These are phyloP conservation scores for Rhyacichthys aspro DNA, from an alignment of 2,797 vertebrate species.

Conservation along the genomic window DNA sequence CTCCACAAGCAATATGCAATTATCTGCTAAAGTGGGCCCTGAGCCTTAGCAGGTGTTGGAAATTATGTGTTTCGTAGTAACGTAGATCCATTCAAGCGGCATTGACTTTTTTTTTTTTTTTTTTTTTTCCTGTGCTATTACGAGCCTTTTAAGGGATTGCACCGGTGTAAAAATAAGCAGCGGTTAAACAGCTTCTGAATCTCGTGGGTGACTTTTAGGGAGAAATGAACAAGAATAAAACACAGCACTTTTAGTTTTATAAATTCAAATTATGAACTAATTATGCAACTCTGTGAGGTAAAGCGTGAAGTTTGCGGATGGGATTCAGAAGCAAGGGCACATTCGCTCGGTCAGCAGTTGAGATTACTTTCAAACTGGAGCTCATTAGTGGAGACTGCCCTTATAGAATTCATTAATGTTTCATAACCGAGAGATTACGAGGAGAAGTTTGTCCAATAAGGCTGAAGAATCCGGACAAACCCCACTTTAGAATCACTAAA, in stretches of 20 bases:
- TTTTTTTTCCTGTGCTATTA: constrained; percentile 24
- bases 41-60: constrained; percentile 40
- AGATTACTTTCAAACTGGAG: constrained; percentile 6
- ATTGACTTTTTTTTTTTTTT: no score
- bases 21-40: constrained; percentile 54
- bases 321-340: not conserved
- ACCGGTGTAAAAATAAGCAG: not conserved
- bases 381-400: constrained; percentile 7
- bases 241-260: no score
- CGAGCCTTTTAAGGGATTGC: constrained; percentile 27
- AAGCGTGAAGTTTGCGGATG: not conserved
- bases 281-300: not conserved
- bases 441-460: not conserved
- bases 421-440: not conserved
- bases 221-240: not conserved
- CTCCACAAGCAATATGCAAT: constrained; percentile 62
- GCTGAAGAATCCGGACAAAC: not conserved
- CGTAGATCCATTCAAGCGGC: constrained; percentile 29
- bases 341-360: not conserved
- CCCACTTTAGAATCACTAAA: no score
- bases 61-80: constrained; percentile 52
- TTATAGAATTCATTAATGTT: not conserved
- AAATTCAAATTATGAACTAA: not conserved
- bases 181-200: constrained; percentile 8
- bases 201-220: no score